Evolutionary conservation across 1,140 invertebrate genomes (phyloP).

Genomic region (Drosophila suzukii): DNA sequence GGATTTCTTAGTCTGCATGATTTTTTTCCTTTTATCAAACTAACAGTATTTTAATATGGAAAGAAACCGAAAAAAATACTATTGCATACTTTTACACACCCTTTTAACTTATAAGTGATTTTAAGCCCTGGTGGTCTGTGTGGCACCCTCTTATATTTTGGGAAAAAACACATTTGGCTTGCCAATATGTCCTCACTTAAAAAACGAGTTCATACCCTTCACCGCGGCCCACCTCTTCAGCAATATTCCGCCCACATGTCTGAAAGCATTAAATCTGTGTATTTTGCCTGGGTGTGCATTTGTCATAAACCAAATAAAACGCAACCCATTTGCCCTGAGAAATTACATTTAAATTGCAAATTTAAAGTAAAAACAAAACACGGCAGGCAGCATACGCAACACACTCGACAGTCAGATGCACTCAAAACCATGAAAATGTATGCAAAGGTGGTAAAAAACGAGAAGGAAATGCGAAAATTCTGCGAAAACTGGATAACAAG

Average conservation of each 20-base stretch:
- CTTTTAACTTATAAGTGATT: no score
- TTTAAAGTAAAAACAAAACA: slow-evolving; percentile 56
- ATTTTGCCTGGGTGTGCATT: slow-evolving; percentile 39
- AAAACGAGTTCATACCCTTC: slow-evolving; percentile 4
- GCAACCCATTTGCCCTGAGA: slow-evolving; percentile 53
- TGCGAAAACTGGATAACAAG: slow-evolving; percentile 27
- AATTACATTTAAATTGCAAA: slow-evolving; percentile 81
- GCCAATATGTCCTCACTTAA: neutral
- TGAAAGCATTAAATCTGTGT: slow-evolving; percentile 59
- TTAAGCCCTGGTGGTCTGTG: no score
- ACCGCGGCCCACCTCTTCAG: neutral
- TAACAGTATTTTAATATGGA: no score
- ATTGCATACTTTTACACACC: no score
- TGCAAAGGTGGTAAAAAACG: slow-evolving; percentile 55
- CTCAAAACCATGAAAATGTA: slow-evolving; percentile 33
- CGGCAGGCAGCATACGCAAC: slow-evolving; percentile 25
- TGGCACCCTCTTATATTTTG: no score
- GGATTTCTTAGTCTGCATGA: no score
- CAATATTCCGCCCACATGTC: slow-evolving; percentile 19
- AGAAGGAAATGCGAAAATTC: slow-evolving; percentile 16
- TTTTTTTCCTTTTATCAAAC: no score
- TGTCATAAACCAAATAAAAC: slow-evolving; percentile 78
- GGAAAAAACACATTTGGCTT: neutral
- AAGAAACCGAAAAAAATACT: no score
- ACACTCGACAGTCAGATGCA: slow-evolving; percentile 21